Base-by-base conservation (phyloP, 2,797 vertebrate genomes). In the Melanotaenia nigrans region DNA sequence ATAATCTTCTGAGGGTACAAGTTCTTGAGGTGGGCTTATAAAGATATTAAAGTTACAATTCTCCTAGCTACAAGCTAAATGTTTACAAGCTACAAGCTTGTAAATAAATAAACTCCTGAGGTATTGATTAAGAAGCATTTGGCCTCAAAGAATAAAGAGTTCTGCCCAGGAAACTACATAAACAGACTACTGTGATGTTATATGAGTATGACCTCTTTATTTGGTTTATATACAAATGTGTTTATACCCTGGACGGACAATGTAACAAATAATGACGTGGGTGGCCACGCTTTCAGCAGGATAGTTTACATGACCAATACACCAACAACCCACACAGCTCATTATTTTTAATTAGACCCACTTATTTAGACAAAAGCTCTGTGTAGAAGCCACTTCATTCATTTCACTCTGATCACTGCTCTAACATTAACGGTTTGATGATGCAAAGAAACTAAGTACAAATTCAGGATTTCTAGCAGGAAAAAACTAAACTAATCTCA, bases 321-420 rank as follows among this genome's bases (percentile, higher is more conserved):
- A 71, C 42, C 18, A 28, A 73, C 28, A 75, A 57, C 79, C 71
- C 36, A 80, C 69, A 1, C 65, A 61, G 32, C 69, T 76, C 51
- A 79, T 72, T 84, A 82, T 73, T 71, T 72, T 75, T 81, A 79
- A 82, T 76, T 78, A 68, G 32, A 36, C 9, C 20, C 49, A 65
- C 62, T 62, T 75, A 71, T 73, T 62, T 60, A 54, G 35, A 73
- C 56, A 81, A 75, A 74, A 71, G 54, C 33, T 61, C 62, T 53
- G 18, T 58, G 58, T 64, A 47, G 57, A 51, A 75, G 33, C n/a
- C 36, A 64, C 62, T 66, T 79, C 45, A 75, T 70, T 59, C 38
- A 73, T 70, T 79, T 69, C 55, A 75, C 2, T 57, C 45, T 24
- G 60, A 73, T n/a, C 56, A 64, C 66, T 58, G 33, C 45, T 75